phyloP scores from a whole-genome alignment of 2,797 vertebrate species.

The Merluccius polli region DNA sequence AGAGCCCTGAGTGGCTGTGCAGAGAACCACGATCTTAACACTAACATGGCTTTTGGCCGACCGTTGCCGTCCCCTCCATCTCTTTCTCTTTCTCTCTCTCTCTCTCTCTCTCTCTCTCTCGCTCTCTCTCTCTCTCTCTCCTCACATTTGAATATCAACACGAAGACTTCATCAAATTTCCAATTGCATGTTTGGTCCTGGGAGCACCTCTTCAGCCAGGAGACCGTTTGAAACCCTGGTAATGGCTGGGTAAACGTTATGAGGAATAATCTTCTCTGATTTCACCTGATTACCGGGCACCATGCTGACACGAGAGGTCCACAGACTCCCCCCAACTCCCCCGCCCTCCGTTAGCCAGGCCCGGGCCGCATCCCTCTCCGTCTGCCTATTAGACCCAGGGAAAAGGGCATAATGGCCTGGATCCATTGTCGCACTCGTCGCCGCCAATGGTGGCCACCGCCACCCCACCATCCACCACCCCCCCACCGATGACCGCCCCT shows the following conservation, averaged over 20 bases:
- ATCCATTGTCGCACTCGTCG: slow-evolving; percentile 71
- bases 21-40: slow-evolving; percentile 62
- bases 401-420: slow-evolving; percentile 73
- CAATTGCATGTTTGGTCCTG: slow-evolving; percentile 67
- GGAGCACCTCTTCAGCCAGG: slow-evolving; percentile 69
- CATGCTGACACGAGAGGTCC: slow-evolving; percentile 72
- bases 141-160: slow-evolving; percentile 72
- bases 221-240: slow-evolving; percentile 71
- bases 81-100: background rate
- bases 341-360: slow-evolving; percentile 27
- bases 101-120: background rate
- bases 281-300: slow-evolving; percentile 77
- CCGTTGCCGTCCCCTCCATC: background rate
- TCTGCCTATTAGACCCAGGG: slow-evolving; percentile 71
- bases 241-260: slow-evolving; percentile 81
- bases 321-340: slow-evolving; percentile 61
- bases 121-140: slow-evolving; percentile 14
- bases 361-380: slow-evolving; percentile 55
- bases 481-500: slow-evolving; percentile 62
- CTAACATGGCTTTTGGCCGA: slow-evolving; percentile 52
- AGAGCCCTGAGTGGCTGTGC: slow-evolving; percentile 52
- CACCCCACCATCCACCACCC: slow-evolving; percentile 59
- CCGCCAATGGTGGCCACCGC: slow-evolving; percentile 54
- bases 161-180: slow-evolving; percentile 74
- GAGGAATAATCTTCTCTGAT: slow-evolving; percentile 84